phyloP scores from a whole-genome alignment of 2,113 vertebrate genomes.

The Xiphophorus hellerii region DNA sequence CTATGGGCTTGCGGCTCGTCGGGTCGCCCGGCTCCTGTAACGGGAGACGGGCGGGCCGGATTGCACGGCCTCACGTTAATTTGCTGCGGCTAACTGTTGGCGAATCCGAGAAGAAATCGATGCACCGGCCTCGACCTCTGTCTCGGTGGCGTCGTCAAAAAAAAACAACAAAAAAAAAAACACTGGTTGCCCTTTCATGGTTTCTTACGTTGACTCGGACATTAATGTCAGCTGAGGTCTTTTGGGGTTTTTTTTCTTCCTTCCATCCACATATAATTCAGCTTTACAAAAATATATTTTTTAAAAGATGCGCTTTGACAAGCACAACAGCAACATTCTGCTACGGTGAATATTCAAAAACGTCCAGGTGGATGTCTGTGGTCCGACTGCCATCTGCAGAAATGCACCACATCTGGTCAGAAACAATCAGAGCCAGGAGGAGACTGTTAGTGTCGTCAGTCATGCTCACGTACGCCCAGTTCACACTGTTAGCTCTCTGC shows the following conservation, averaged over 20 bases:
- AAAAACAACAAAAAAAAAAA: constrained; percentile 18
- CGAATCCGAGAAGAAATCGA: constrained; percentile 61
- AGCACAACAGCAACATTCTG: neutral
- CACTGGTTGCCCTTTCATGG: constrained; percentile 42
- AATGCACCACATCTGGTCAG: too few relatives aligned
- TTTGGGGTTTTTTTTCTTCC: constrained; percentile 31
- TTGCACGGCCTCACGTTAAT: constrained; percentile 71
- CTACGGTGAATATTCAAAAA: too few relatives aligned
- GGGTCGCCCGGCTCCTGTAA: constrained; percentile 68
- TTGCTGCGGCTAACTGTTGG: constrained; percentile 67
- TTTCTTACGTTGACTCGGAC: constrained; percentile 34
- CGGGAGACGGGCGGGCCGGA: constrained; percentile 68
- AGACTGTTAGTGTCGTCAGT: too few relatives aligned
- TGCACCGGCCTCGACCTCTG: constrained; percentile 56
- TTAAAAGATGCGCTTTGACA: neutral
- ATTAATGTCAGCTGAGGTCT: neutral
- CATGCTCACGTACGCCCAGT: too few relatives aligned
- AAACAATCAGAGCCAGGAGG: too few relatives aligned
- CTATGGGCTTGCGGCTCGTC: constrained; percentile 71
- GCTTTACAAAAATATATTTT: too few relatives aligned
- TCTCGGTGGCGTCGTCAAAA: constrained; percentile 34
- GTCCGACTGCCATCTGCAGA: too few relatives aligned
- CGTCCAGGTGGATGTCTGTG: too few relatives aligned
- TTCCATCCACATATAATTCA: constrained; percentile 1
- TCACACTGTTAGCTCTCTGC: too few relatives aligned